Base-by-base conservation (phyloP, 2,797 vertebrate species). In the Linurgus olivaceus region DNA sequence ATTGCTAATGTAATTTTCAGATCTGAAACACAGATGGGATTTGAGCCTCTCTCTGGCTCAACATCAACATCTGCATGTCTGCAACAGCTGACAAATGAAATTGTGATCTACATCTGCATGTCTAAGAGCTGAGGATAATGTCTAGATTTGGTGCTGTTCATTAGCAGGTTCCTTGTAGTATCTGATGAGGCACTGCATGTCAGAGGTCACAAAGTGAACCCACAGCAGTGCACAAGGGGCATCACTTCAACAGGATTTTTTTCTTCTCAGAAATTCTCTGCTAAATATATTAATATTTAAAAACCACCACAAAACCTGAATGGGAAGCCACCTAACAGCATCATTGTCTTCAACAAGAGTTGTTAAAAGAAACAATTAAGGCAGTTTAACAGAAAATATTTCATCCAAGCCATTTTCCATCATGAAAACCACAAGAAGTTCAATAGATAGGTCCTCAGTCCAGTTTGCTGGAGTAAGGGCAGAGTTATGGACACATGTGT, bases 191-290 rank as follows among this genome's bases (percentile, higher is more conserved):
- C 31, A 33, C 33, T 31, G 6, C 15, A 31, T 2, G 17, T 45
- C 68, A 84, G 62, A 77, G 62, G 13, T 17, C 55, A 45, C 2
- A 40, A 66, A 63, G 9, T 5, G 7, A 62, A 68, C 9, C 1
- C 62, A 54, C n/a, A 77, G 48, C 44, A 40, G 25, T 6, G 17
- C 66, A 58, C 23, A 51, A 62, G 33, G 28, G 29, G 29, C 15
- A 17, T 2, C 0, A 0, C 24, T 83, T 42, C 54, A 81, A 57
- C 5, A 11, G 42, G 5, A 10, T 7, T 23, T 16, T 16, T 10
- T 16, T 10, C 12, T 2, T 2, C 16, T 52, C 37, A 33, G 26
- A 82, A 76, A 47, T 80, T 35, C 20, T 81, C 57, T 54, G 42
- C 21, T 50, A 63, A 88, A 48, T 24, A 54, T 5, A n/a, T 11